Evolutionary conservation across 2,113 vertebrate genomes (phyloP), one percentile per base, ranked within the genome.

Genomic region (Piaya cayana): DNA sequence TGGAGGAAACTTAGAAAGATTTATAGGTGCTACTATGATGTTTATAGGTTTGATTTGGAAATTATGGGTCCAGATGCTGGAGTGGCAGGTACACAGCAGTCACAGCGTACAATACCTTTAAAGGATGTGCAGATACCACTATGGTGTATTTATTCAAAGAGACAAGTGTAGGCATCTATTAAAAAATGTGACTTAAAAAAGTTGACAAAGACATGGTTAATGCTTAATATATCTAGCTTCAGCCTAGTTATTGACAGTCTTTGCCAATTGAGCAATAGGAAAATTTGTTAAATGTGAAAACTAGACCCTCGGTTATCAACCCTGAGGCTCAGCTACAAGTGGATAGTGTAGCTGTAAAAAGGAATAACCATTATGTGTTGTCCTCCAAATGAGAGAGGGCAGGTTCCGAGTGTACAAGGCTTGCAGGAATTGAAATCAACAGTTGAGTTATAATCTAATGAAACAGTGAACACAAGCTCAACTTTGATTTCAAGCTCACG

Each of bases 271-370:
- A 92, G 49, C 68, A 80, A 55, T 36, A 78, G 68, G n/a, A 64
- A 62, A 80, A 88, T 47, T 21, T 90, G 75, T 95, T 95, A 83
- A 90, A 88, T 80, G 63, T 88, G 70, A 86, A 80, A 82, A 63
- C 50, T 74, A 76, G 43, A 74, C 42, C 27, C 56, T 4, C 52
- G 34, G 34, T 90, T 88, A 63, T 60, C 3, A 9, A 59, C 50
- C 62, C n/a, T 25, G 75, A 88, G 49, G 42, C 55, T 86, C 76
- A 50, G 52, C 58, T 82, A 42, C 43, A 59, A 82, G 55, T 25
- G 17, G 22, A 36, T 59, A 39, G 42, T 4, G 8, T 50, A 39
- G 32, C 64, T 86, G 26, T 53, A 50, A 85, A 77, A 50, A 63
- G 19, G 32, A 69, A 72, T 84, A 90, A 77, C 20, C 36, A 32